Base-by-base conservation (phyloP, 2,113 vertebrate species). In the Melanocharis versteri region DNA sequence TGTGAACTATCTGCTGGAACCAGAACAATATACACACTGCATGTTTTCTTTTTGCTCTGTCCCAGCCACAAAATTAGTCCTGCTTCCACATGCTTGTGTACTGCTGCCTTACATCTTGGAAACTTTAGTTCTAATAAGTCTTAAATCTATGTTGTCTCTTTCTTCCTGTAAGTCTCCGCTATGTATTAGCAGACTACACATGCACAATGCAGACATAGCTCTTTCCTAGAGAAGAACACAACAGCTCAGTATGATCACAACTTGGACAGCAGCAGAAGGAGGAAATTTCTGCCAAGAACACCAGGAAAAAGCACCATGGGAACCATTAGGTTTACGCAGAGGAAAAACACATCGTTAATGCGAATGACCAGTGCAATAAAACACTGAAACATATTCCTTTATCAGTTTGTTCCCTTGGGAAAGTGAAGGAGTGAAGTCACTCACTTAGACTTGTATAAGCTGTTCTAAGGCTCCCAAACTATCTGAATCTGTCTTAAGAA, bases 381-480 rank as follows among this genome's bases (percentile, higher is more conserved):
- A 87, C 56, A 81, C 30, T 84, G 87, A 87, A 87, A 78, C 5
- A 44, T 82, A 62, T 62, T 94, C 60, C 23, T 93, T 82, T 92
- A 79, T 87, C 51, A 82, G 72, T 89, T 81, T 78, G 39, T 73
- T 93, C 65, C 73, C 73, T 87, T 81, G 87, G 76, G 91, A 94
- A 97, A 94, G 11, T 22, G 58, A 47, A 80, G 51, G 53, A 60
- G 45, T 71, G 40, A 89, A 89, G 40, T 45, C 78, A 68, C n/a
- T 71, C 35, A 21, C 11, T 73, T 27, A 42, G 70, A 56, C 21
- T 76, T 76, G 19, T 12, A 45, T 56, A 65, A 86, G n/a, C 20
- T 80, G 24, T 83, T 88, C 48, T 24, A 69, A 37, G 17, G 30
- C 33, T 91, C n/a, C 15, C 15, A 58, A 26, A 44, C 45, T 54